phyloP scores from a whole-genome alignment of 2,797 vertebrate genomes.

The Argyrosomus regius region DNA sequence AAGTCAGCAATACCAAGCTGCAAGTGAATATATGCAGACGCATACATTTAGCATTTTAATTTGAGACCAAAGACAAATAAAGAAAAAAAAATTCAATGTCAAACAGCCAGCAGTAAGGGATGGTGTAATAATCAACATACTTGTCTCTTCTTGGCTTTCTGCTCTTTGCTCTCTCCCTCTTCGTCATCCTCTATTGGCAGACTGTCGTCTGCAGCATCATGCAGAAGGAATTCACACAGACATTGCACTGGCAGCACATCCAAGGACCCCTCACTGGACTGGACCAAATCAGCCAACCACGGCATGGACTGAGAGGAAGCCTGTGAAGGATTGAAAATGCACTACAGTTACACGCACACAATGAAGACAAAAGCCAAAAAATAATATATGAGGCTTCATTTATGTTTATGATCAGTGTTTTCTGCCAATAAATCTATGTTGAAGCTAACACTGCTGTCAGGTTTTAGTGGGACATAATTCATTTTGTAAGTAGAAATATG shows the following conservation, averaged over 20 bases:
- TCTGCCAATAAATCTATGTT: too few relatives aligned
- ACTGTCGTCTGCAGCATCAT: conserved; percentile 93
- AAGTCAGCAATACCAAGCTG: neutral
- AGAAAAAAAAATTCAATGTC: neutral
- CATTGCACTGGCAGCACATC: conserved; percentile 98
- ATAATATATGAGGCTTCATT: neutral
- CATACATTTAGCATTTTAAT: neutral
- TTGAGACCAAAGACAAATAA: neutral
- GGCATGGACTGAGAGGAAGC: conserved; percentile 99
- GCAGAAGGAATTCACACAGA: conserved; percentile 97
- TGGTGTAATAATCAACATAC: conserved; percentile 59
- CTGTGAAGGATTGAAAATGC: conserved; percentile 73
- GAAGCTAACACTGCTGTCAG: too few relatives aligned
- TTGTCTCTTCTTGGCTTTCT: conserved; percentile 94
- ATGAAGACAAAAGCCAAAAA: neutral
- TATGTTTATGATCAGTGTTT: neutral
- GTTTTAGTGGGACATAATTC: neutral
- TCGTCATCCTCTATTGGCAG: conserved; percentile 93
- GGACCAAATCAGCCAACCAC: conserved; percentile 97
- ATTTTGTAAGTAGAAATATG: neutral
- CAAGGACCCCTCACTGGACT: conserved; percentile 97
- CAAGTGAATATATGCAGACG: neutral
- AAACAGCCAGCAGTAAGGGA: neutral
- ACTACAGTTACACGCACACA: neutral
- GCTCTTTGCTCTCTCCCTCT: conserved; percentile 96